Base-by-base conservation (phyloP, 2,888 invertebrate genomes). In the Calameuta filiformis region DNA sequence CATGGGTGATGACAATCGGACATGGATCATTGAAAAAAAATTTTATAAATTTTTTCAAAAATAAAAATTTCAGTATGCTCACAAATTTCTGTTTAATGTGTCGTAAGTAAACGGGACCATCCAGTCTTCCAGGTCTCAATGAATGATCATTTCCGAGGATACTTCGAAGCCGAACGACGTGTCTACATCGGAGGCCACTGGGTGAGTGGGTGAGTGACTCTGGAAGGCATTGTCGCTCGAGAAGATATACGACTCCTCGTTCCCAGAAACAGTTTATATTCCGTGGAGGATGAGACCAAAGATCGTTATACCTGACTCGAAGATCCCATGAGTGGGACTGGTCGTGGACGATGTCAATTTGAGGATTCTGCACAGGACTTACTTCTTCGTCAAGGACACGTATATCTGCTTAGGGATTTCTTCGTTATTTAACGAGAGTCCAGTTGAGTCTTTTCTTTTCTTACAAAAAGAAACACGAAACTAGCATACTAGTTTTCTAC, bases 261-360 rank as follows among this genome's bases (percentile, higher is more conserved):
- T 91, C 91, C 86, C 80, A 89, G 91, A 91, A 91, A 89, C 88
- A 89, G 90, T 90, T 91, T 90, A 90, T 90, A 90, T 89, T 90
- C 89, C 86, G 80, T 77, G 80, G 83, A 84, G 86, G 83, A 85
- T 80, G 84, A 82, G 83, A 75, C 75, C 81, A 73, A 79, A 84
- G 84, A 86, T 88, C 86, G 85, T 87, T 88, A 87, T 84, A 81
- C 81, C 83, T 79, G 85, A 35, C 74, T 35, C 35, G 74, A 34
- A 34, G 37, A 74, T 74, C 74, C 74, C 34, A 34, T 35, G 74
- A 74, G 74, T 35, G 35, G 74, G 34, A 35, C 12, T 35, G 30
- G 37, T 74, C 74, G 74, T 35, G 37, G 35, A 34, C 23, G 74
- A 74, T 74, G 71, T 88, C 86, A 83, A 79, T 85, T 87, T 85